A percentile compares a stretch with the other conserved stretches of the same genome.
Evolutionary conservation across 1,140 invertebrate species (phyloP).

Genomic region (Chrysoperla carnea): DNA sequence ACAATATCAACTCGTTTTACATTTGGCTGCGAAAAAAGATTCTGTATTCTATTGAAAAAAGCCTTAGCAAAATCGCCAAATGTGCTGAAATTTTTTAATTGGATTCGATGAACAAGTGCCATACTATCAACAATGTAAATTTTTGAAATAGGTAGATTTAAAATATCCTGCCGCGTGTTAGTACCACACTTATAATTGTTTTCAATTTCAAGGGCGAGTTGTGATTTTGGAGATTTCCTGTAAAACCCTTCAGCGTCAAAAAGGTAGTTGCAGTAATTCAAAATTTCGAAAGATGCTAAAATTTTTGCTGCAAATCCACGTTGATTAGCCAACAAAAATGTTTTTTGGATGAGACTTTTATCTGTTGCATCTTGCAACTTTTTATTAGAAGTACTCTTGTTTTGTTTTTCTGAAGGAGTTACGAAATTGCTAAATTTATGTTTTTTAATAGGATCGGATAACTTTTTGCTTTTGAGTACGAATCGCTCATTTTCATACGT

Average conservation of each 20-base stretch:
- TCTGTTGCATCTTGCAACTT: conserved; percentile 7
- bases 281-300: conserved; percentile 9
- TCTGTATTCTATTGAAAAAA: too few species aligned
- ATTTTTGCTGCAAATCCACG: conserved; percentile 4
- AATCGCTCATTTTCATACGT: conserved; percentile 6
- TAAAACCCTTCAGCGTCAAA: conserved; percentile 8
- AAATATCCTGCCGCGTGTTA: conserved; percentile 5
- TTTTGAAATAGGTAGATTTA: conserved; percentile 1
- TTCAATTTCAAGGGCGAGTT: conserved; percentile 9
- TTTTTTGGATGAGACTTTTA: conserved; percentile 6
- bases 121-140: too few species aligned
- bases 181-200: conserved; percentile 6
- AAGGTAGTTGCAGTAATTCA: conserved; percentile 8
- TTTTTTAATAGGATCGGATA: conserved; percentile 7
- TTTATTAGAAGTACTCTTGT: conserved; percentile 6
- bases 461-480: conserved; percentile 6
- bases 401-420: conserved; percentile 6
- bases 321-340: conserved; percentile 8
- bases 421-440: conserved; percentile 5
- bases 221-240: conserved; percentile 7
- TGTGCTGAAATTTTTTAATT: too few species aligned
- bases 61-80: too few species aligned
- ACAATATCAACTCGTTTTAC: too few species aligned
- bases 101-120: too few species aligned
- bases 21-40: too few species aligned